Evolutionary conservation across 1,140 invertebrate genomes (phyloP), one percentile per base, ranked within the genome.

Genomic region (Scaptomyza hsui): DNA sequence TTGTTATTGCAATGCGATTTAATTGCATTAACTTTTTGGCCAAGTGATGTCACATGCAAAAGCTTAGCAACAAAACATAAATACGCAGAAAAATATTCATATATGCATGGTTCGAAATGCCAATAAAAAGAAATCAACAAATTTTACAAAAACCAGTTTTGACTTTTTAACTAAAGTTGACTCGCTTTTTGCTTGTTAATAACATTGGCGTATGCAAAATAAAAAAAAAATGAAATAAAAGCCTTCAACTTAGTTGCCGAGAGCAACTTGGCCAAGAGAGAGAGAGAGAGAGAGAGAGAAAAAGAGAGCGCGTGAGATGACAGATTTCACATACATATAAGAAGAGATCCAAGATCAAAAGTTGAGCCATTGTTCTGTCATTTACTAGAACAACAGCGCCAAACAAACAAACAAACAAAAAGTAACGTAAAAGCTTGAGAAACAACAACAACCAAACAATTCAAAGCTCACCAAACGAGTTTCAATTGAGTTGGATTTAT

Each of bases 141-240:
- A 18, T 70, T 70, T 64, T 70, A 59, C 42, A 49, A 39, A 59
- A 75, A 73, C 69, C 69, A 60, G 69, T 32, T 45, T 13, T 41
- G 37, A 7, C 39, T 13, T 21, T 35, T 9, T 3, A 37, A 37
- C 32, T 37, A n/a, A 37, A 37, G 10, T 47, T 19, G 29, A 29
- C 45, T 42, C 7, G 44, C 37, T 32, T 44, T 44, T 41, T 61
- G 42, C 12, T 37, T 59, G 53, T 64, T 71, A 63, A 24, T 69
- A 77, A 74, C 65, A 74, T 74, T 72, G 63, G 47, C 39, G 51
- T 64, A 78, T 83, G 78, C 70, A 78, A 78, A 81, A 75, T 78
- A 29, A 5, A 29, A 29, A 26, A 5, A 26, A 21, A 21, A 21
- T 21, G 4, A 21, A 21, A 26, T 26, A 26, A 29, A 81, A 74